A percentile compares a stretch with the other conserved stretches of the same genome.
Conservation (phyloP, 2,888 invertebrate species). For the Tipula vernalis region DNA sequence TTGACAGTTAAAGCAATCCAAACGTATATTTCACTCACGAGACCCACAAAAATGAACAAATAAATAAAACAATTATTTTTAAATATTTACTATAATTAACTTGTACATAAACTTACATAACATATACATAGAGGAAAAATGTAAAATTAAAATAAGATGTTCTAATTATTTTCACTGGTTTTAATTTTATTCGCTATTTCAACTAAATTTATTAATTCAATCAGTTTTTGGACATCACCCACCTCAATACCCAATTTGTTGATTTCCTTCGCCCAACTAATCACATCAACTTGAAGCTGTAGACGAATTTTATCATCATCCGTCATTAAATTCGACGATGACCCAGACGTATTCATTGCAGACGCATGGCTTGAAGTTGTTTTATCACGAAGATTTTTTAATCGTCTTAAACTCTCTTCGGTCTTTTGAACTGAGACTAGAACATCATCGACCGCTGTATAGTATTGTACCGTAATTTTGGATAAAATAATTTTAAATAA, state of each 20-base stretch:
- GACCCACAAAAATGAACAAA: neutral
- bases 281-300: conserved; percentile 79
- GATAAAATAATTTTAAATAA: neutral
- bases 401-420: conserved; percentile 80
- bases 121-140: neutral
- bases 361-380: conserved; percentile 21
- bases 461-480: conserved; percentile 35
- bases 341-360: conserved; percentile 24
- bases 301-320: conserved; percentile 92
- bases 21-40: too few relatives aligned
- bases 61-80: neutral
- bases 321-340: conserved; percentile 42
- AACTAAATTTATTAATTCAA: conserved; percentile 47
- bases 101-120: neutral
- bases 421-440: conserved; percentile 88
- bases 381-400: conserved; percentile 71
- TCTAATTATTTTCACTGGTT: conserved; percentile 12
- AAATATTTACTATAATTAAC: neutral
- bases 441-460: conserved; percentile 69
- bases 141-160: neutral
- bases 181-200: conserved; percentile 45
- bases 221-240: conserved; percentile 44
- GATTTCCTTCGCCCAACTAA: conserved; percentile 53
- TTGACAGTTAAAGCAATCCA: too few relatives aligned
- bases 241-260: conserved; percentile 42